Evolutionary conservation across 2,797 vertebrate species (phyloP).

Genomic region (Pseudocheirus occidentalis): DNA sequence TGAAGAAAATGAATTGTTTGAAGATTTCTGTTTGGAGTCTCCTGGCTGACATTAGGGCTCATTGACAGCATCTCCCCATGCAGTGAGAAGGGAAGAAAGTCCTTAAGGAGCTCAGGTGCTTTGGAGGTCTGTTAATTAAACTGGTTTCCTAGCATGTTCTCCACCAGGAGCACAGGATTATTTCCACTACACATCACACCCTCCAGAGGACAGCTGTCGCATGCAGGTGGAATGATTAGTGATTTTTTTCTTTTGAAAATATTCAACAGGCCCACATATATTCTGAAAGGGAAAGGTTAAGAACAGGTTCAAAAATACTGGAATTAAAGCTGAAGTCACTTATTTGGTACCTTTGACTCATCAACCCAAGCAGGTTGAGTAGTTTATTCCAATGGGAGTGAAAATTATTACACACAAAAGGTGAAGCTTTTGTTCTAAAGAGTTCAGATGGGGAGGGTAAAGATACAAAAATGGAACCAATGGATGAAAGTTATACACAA

Average conservation of each 20-base stretch:
- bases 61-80: neutral
- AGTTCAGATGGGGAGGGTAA: neutral
- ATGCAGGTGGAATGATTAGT: neutral
- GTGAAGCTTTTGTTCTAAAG: neutral
- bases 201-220: neutral
- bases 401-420: neutral
- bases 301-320: neutral
- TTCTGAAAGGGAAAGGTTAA: neutral
- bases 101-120: neutral
- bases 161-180: neutral
- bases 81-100: neutral
- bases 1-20: conserved; percentile 73
- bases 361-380: neutral
- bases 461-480: neutral
- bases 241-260: neutral
- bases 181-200: neutral
- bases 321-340: neutral
- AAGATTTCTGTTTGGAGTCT: conserved; percentile 57
- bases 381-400: neutral
- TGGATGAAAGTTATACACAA: neutral
- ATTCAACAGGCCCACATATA: neutral
- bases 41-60: conserved; percentile 28
- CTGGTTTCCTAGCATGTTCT: neutral
- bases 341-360: neutral
- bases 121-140: neutral